These are phyloP conservation scores for Paracanthobrama guichenoti DNA, from an alignment of 2,113 vertebrate genomes.

Conservation along the genomic window DNA sequence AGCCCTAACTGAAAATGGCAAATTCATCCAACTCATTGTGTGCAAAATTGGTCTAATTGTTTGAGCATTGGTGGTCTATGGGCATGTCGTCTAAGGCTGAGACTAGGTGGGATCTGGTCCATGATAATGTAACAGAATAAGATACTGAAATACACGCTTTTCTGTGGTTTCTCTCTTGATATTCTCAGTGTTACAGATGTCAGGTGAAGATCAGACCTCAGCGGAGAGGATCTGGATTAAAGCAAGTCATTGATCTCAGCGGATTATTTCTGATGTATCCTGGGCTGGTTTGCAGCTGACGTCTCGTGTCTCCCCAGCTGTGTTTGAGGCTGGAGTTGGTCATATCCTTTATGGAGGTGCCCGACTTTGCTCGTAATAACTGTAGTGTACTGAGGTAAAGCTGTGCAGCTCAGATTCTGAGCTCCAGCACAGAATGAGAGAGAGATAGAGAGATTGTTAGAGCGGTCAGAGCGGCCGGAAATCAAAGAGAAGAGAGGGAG, in stretches of 20 bases:
- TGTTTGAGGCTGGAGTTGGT: constrained; percentile 8
- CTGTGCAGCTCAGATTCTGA: constrained; percentile 31
- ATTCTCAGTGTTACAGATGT: constrained; percentile 1
- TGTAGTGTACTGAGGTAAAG: neutral
- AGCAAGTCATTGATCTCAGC: constrained; percentile 13
- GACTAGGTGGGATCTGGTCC: neutral
- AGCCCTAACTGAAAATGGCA: neutral
- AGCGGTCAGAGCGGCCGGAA: constrained; percentile 62
- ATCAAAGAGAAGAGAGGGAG: constrained; percentile 43
- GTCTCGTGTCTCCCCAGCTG: neutral
- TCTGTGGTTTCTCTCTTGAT: constrained; percentile 15
- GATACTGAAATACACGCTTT: neutral
- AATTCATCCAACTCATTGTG: neutral
- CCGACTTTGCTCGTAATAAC: constrained; percentile 15
- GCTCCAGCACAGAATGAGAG: constrained; percentile 54
- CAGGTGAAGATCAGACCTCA: constrained; percentile 22
- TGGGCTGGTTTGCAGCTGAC: neutral
- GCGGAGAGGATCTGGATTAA: constrained; percentile 17
- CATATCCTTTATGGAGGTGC: constrained; percentile 29
- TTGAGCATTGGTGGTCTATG: neutral
- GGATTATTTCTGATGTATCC: constrained; percentile 34
- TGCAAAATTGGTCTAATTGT: neutral
- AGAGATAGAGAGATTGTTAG: constrained; percentile 42
- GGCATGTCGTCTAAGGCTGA: neutral
- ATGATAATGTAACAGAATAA: neutral